Base-by-base conservation (phyloP, 2,113 vertebrate genomes). In the Bufo bufo region DNA sequence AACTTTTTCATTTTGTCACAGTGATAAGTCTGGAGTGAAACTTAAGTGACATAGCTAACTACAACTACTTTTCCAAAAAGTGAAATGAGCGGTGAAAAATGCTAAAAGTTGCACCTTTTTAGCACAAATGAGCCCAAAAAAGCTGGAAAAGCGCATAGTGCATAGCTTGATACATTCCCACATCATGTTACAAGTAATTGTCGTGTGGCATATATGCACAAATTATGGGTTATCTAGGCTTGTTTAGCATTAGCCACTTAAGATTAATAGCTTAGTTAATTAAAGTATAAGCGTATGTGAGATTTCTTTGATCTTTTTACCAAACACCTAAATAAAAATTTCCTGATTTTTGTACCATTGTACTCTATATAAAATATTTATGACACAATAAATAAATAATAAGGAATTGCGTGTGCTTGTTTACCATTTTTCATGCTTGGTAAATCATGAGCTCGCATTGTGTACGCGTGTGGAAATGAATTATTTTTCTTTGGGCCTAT, bases 401-500 rank as follows among this genome's bases (percentile, higher is more conserved):
- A 23, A 23, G 63, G 10, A 50, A 66, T 50, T 82, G 19, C 59
- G 23, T 83, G 81, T 23, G n/a, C 12, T 12, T 82, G 19, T 83
- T 83, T 83, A 66, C 63, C 63, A n/a, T 82, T 66, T 47, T 69
- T 83, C 47, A 69, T 83, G 61, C 63, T 66, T 65, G 7, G 61
- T 82, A 82, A 82, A 82, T 65, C 19, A 82, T 82, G 43, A 65
- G 52, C 12, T 69, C 61, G 52, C 47, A 23, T 23, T 83, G 61
- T 66, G 47, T 83, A 52, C 61, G 9, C 69, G 66, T 49, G 47
- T 23, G 47, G 63, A 83, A 82, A 52, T 69, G 17, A 50, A 49
- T 83, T 66, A 49, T 83, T 83, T 83, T 69, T 66, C 45, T 83
- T 83, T 49, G 49, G 50, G 49, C 45, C 63, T 82, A 83, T 66